These are phyloP conservation scores for Drosophila sucinea DNA, from an alignment of 1,140 invertebrate genomes.

Conservation along the genomic window DNA sequence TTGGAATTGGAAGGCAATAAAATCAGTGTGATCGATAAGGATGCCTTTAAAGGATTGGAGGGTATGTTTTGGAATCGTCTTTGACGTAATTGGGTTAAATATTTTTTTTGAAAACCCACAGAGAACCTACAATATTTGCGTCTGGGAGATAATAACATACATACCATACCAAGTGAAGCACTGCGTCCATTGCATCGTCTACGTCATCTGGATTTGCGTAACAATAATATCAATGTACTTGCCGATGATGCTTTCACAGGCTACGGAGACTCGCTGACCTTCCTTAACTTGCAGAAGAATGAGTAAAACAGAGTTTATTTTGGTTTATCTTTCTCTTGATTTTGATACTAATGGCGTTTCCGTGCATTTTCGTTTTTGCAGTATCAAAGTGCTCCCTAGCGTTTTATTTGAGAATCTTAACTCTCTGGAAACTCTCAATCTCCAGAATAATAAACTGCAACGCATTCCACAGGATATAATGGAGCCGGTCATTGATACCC, in stretches of 20 bases:
- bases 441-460: constrained; percentile 93
- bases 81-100: no score
- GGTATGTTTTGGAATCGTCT: constrained; percentile 84
- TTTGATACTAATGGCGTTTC: constrained; percentile 9
- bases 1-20: constrained; percentile 93
- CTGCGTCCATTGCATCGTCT: constrained; percentile 91
- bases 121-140: constrained; percentile 94
- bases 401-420: constrained; percentile 93
- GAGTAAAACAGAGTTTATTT: constrained; percentile 86
- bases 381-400: constrained; percentile 90
- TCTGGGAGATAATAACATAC: constrained; percentile 93
- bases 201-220: constrained; percentile 92
- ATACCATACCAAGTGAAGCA: constrained; percentile 91
- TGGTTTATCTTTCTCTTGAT: not conserved
- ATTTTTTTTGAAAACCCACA: constrained; percentile 71
- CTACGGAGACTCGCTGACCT: constrained; percentile 95
- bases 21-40: constrained; percentile 90
- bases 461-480: constrained; percentile 94
- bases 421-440: constrained; percentile 92
- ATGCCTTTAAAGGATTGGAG: constrained; percentile 93
- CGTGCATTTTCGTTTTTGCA: constrained; percentile 77
- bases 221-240: constrained; percentile 93
- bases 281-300: constrained; percentile 95
- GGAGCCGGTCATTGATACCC: constrained; percentile 92
- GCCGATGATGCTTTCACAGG: constrained; percentile 94